Base-by-base conservation (phyloP, 2,113 vertebrate species). In the Trachemys scripta region DNA sequence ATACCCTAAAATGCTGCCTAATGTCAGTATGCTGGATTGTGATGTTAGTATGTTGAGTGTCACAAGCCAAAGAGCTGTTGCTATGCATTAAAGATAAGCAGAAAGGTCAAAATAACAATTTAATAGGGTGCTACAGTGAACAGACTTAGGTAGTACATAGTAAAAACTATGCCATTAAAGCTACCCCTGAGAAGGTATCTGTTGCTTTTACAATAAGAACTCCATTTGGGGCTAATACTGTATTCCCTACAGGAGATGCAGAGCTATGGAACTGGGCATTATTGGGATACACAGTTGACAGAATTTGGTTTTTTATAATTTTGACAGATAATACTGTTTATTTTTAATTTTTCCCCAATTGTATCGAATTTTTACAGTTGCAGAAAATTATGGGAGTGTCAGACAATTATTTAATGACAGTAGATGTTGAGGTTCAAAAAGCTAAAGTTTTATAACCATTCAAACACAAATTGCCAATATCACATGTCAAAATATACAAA, bases 121-220 rank as follows among this genome's bases (percentile, higher is more conserved):
- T n/a, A 69, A n/a, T 19, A 69, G 7, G 47, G 25, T 65, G 24
- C 16, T 91, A 82, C 47, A 59, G 42, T 62, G 53, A 80, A 51
- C 54, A 54, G 13, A 47, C n/a, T 35, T 31, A 16, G 19, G 14
- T 76, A 17, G 12, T 25, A n/a, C 4, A 20, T 1, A 0, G n/a
- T 9, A 31, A 62, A 72, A 50, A 62, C 51, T 35, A 19, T 76
- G 20, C 42, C 59, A 25, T 45, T 45, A 45, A 45, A 19, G 8
- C 69, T 83, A 80, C n/a, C 59, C 13, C 3, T 50, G 53, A 49
- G 79, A 59, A 76, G 50, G 65, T 51, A 59, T 24, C 38, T 88
- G 80, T n/a, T 81, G 25, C 83, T 83, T 56, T 80, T n/a, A 82
- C 35, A 50, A 35, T 9, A 50, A 45, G 25, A 49, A 22, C 38